phyloP scores from a whole-genome alignment of 2,888 invertebrate species.

The Spialia ferax region DNA sequence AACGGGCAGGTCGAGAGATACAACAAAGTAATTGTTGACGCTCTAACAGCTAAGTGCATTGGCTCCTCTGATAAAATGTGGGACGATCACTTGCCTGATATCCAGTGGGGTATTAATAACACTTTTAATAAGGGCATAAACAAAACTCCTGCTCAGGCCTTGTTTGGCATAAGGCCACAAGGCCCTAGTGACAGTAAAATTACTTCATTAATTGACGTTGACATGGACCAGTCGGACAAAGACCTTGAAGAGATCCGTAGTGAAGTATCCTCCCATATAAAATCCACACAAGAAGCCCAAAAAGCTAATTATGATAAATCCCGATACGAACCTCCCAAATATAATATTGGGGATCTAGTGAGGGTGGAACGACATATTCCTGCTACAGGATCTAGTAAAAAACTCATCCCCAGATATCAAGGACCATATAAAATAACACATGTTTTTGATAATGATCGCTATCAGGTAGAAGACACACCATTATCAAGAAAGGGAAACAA shows the following conservation, averaged over 20 bases:
- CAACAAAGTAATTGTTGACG: not conserved
- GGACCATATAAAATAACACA: not conserved
- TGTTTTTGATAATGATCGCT: not conserved
- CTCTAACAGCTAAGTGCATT: not conserved
- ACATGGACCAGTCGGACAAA: too few species aligned
- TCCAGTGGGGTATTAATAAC: not conserved
- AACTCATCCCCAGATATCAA: constrained; percentile 1
- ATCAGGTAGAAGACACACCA: not conserved
- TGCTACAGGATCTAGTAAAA: not conserved
- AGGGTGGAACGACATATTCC: not conserved
- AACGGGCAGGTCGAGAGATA: not conserved
- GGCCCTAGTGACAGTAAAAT: not conserved
- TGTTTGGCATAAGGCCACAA: not conserved
- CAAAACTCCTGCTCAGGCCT: not conserved
- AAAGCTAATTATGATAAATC: too few species aligned
- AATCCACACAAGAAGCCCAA: too few species aligned
- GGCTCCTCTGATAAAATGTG: not conserved
- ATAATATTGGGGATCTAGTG: not conserved
- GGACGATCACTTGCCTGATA: not conserved
- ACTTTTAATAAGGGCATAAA: not conserved
- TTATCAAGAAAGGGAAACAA: not conserved
- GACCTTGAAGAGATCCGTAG: too few species aligned
- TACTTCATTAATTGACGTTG: too few species aligned
- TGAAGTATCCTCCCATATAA: too few species aligned
- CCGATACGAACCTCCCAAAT: not conserved